Evolutionary conservation across 2,113 vertebrate species (phyloP).

Genomic region (Zosterops hypoxanthus): DNA sequence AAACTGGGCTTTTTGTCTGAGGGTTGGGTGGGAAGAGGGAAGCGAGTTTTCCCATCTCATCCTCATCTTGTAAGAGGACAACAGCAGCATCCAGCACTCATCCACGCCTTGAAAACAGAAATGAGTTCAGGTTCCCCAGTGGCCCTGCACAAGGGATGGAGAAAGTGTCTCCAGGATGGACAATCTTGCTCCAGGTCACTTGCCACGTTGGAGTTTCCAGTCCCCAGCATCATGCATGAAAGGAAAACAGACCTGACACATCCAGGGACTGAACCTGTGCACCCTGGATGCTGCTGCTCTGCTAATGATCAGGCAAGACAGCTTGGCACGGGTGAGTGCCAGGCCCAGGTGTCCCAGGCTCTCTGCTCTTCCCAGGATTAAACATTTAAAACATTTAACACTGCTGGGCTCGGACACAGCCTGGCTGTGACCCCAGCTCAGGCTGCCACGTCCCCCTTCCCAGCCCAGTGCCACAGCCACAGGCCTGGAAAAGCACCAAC

Average conservation of each 20-base stretch:
- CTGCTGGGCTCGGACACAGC: background rate
- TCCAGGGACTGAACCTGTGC: background rate
- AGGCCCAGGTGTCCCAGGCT: background rate
- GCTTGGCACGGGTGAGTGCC: background rate
- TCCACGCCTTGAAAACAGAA: background rate
- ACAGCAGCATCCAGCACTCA: background rate
- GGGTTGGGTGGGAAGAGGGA: background rate
- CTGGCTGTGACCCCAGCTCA: rapidly evolving
- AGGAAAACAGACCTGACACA: background rate
- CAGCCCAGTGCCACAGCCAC: background rate
- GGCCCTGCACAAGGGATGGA: background rate
- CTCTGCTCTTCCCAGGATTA: background rate
- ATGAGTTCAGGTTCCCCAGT: background rate
- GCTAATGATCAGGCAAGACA: background rate
- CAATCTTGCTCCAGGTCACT: background rate
- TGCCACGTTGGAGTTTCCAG: rapidly evolving
- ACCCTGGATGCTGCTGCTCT: background rate
- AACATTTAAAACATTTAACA: background rate
- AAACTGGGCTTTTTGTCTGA: rapidly evolving
- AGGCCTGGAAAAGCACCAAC: background rate
- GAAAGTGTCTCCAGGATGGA: background rate
- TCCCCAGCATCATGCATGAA: background rate
- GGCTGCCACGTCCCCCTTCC: background rate
- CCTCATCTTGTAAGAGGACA: background rate
- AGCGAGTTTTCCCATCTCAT: background rate